Evolutionary conservation across 2,113 vertebrate genomes (phyloP), one percentile per base, ranked within the genome.

Genomic region (Macroglossus sobrinus): DNA sequence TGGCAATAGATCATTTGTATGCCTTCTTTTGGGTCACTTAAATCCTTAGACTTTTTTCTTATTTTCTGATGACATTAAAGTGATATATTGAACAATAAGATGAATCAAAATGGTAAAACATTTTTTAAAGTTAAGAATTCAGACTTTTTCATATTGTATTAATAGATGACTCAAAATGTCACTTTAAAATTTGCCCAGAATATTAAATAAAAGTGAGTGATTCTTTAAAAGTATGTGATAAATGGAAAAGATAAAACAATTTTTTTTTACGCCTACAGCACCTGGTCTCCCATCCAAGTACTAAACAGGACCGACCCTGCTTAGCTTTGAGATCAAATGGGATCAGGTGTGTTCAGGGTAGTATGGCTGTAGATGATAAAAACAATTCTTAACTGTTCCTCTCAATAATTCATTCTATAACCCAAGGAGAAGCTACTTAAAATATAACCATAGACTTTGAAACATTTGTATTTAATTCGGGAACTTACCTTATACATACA

Each of bases 41-140:
- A 92, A 91, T 72, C 22, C 43, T 76, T 55, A 87, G 57, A 81
- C n/a, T 81, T 86, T 66, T 1, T 10, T 63, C 47, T 35, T n/a
- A 19, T 57, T 93, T 93, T 81, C 71, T 74, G 55, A 84, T 57
- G 59, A 43, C 18, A 89, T 95, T 94, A 84, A 97, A 84, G 84
- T 90, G 92, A 92, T 81, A 97, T 40, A 90, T 19, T 92, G 84
- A 96, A 92, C n/a, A 92, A 87, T 82, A 92, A 95, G 84, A 69
- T 96, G 81, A 94, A 94, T 88, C 82, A 43, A 92, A 92, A 95
- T 94, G 90, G 95, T 93, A 97, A 96, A 97, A 97, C 84, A 95
- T 94, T 95, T 94, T 88, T 96, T 93, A 93, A 96, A 92, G 84
- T 88, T 87, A 95, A 93, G 74, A 91, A 95, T 97, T 95, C 80